Percentiles rank a stretch among this genome's conserved stretches.
Conservation (phyloP, 2,113 vertebrate genomes). For the Smithornis capensis region DNA sequence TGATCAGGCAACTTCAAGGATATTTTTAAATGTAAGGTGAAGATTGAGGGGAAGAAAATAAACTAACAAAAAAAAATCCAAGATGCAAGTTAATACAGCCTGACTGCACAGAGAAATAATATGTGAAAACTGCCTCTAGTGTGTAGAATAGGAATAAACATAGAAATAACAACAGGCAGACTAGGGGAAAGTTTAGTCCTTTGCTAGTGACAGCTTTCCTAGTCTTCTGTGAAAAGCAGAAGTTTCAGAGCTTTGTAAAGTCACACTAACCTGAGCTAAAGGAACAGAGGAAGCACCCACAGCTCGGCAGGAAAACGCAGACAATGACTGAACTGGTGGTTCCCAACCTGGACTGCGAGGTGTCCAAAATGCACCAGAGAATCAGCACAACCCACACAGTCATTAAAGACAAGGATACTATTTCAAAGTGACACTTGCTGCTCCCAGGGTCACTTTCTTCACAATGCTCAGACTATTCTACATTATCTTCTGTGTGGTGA, state of each 20-base stretch:
- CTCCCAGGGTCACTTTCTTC: background rate
- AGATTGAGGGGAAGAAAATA: background rate
- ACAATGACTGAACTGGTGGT: background rate
- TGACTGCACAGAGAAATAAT: background rate
- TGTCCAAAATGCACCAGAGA: background rate
- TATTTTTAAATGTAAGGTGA: background rate
- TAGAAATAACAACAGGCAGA: background rate
- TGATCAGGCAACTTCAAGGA: background rate
- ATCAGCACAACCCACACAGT: background rate
- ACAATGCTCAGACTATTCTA: background rate
- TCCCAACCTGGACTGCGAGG: background rate
- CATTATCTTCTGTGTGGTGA: background rate
- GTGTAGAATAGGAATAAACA: background rate
- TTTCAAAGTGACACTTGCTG: background rate
- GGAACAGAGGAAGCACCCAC: background rate
- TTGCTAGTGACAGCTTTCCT: background rate
- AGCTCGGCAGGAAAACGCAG: background rate
- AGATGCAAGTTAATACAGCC: background rate
- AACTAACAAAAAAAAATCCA: background rate
- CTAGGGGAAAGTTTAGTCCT: background rate
- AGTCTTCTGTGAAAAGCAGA: background rate
- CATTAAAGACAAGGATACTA: background rate
- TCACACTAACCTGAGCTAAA: background rate
- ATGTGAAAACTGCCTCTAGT: background rate
- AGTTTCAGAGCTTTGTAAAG: background rate